Evolutionary conservation across 2,888 invertebrate species (phyloP).

Genomic region (Graphium colonna): DNA sequence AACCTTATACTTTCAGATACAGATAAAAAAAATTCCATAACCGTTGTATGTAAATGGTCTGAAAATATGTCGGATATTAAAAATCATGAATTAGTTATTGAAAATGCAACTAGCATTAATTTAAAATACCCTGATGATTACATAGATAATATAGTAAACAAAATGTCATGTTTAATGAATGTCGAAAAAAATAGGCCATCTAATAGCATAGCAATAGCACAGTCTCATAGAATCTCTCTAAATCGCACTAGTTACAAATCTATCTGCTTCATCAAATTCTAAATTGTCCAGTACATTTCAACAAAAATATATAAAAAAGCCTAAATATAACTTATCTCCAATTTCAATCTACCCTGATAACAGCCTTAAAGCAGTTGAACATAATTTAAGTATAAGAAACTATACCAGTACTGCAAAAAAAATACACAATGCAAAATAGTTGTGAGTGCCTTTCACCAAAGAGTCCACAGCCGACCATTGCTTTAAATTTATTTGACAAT

Average conservation of each 20-base stretch:
- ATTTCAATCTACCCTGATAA: slow-evolving; percentile 41
- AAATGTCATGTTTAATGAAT: slow-evolving; percentile 45
- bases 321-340: slow-evolving; percentile 67
- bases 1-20: slow-evolving; percentile 46
- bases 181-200: slow-evolving; percentile 25
- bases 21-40: slow-evolving; percentile 56
- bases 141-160: slow-evolving; percentile 54
- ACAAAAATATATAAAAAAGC: slow-evolving; percentile 59
- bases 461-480: not conserved
- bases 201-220: too few species aligned
- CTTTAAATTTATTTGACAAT: not conserved
- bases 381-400: not conserved
- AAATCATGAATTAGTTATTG: slow-evolving; percentile 52
- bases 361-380: slow-evolving; percentile 30
- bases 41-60: slow-evolving; percentile 27
- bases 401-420: slow-evolving; percentile 21
- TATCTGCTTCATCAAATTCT: too few species aligned
- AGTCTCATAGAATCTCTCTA: too few species aligned
- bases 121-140: slow-evolving; percentile 49
- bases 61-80: slow-evolving; percentile 51
- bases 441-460: not conserved
- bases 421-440: slow-evolving; percentile 30
- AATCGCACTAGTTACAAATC: too few species aligned
- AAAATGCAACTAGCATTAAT: slow-evolving; percentile 39
- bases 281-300: slow-evolving; percentile 64